phyloP scores from a whole-genome alignment of 2,888 invertebrate species.

The Saturnia japonica region DNA sequence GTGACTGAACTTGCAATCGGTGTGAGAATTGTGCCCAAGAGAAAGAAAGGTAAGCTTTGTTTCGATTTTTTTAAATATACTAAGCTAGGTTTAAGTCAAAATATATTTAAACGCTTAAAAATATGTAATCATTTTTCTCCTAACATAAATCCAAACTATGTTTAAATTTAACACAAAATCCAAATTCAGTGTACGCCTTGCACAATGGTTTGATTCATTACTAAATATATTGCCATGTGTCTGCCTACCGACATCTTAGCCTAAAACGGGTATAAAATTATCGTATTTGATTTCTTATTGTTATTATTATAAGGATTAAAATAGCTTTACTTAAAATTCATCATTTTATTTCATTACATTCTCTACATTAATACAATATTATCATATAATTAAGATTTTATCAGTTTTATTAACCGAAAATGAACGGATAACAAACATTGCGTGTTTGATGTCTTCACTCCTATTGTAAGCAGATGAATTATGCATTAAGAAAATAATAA shows the following conservation, averaged over 20 bases:
- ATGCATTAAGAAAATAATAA: neutral
- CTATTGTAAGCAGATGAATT: neutral
- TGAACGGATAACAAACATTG: neutral
- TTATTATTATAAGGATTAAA: neutral
- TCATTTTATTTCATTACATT: conserved; percentile 5
- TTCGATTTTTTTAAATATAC: neutral
- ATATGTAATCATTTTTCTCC: neutral
- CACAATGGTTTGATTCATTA: conserved; percentile 7
- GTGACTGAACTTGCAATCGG: conserved; percentile 78
- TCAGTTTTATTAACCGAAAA: conserved; percentile 14
- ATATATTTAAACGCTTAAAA: neutral
- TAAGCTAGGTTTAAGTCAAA: neutral
- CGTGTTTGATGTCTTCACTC: neutral
- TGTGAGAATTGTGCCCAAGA: conserved; percentile 80
- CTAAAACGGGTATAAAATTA: neutral
- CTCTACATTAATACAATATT: conserved; percentile 5
- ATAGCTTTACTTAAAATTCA: neutral
- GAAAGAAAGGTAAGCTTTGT: conserved; percentile 71
- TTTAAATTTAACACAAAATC: neutral
- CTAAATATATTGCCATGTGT: neutral
- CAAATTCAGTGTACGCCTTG: neutral
- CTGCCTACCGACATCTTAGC: conserved; percentile 5
- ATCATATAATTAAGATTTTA: conserved; percentile 16
- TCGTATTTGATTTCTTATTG: neutral
- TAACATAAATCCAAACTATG: neutral